Percentiles rank a stretch among this genome's conserved stretches.
These are phyloP conservation scores for Actinemys pallida DNA, from an alignment of 2,113 vertebrate genomes.

Conservation along the genomic window DNA sequence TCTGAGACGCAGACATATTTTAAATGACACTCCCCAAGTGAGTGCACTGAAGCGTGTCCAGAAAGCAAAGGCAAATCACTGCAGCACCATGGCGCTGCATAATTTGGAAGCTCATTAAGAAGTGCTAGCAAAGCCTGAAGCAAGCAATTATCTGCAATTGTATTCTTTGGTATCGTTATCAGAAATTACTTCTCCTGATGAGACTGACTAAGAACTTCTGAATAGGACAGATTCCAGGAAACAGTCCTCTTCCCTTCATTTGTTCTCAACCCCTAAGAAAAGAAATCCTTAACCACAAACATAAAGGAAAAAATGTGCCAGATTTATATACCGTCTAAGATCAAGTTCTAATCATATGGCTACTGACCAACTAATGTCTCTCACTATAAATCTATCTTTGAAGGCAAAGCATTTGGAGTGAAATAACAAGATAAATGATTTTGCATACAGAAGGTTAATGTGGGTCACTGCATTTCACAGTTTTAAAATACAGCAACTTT, in stretches of 20 bases:
- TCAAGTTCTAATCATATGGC: not conserved
- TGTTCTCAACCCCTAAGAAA: not conserved
- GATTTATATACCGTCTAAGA: not conserved
- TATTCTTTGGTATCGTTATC: not conserved
- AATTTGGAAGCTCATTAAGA: not conserved
- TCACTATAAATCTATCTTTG: conserved; percentile 12
- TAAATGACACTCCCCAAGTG: conserved; percentile 13
- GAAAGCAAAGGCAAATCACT: not conserved
- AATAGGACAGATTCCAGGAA: not conserved
- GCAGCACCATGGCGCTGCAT: rapidly evolving
- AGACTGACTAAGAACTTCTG: not conserved
- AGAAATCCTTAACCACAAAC: not conserved
- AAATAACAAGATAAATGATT: conserved; percentile 14
- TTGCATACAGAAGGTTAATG: conserved; percentile 5
- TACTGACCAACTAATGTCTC: not conserved
- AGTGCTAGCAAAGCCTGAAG: not conserved
- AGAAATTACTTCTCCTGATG: not conserved
- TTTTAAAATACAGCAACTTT: not conserved
- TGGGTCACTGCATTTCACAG: not conserved
- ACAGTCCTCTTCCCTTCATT: not conserved
- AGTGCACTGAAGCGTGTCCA: not conserved
- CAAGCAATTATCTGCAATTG: not conserved
- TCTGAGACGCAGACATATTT: not conserved
- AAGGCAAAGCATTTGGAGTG: not conserved
- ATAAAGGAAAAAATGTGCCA: not conserved